phyloP scores from a whole-genome alignment of 2,113 vertebrate species.

The Microtus montanus region DNA sequence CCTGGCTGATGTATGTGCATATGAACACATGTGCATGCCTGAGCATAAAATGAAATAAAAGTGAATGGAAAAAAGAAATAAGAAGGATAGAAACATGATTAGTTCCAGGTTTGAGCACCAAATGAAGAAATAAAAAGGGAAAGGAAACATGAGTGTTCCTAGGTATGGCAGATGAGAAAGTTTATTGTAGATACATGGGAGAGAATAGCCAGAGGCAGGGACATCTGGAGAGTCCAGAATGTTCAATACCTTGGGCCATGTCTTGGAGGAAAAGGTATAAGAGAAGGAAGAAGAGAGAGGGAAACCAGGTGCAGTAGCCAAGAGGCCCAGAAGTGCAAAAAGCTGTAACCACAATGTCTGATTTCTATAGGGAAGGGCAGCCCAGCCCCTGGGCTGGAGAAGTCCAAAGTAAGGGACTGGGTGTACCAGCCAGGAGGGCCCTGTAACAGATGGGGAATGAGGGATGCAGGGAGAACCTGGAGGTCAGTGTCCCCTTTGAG shows the following conservation, averaged over 20 bases:
- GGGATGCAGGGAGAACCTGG: background rate
- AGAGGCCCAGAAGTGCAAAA: background rate
- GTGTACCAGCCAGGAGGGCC: background rate
- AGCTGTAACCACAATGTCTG: background rate
- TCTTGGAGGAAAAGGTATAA: background rate
- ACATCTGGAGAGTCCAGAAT: background rate
- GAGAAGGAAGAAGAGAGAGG: background rate
- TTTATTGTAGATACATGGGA: background rate
- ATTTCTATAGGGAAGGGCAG: background rate
- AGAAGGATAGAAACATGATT: background rate
- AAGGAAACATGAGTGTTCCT: background rate
- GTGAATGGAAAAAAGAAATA: background rate
- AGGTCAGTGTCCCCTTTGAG: no score
- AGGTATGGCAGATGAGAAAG: background rate
- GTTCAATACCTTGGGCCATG: background rate
- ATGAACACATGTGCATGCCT: background rate
- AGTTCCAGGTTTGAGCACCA: background rate
- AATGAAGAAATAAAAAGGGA: background rate
- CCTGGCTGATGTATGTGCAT: background rate
- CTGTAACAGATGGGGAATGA: background rate
- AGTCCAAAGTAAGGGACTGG: background rate
- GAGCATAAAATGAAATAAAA: background rate
- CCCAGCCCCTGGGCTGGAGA: background rate
- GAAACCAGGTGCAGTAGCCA: background rate
- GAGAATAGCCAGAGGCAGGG: background rate